Percentiles rank a stretch among this genome's conserved stretches.
phyloP scores from a whole-genome alignment of 2,888 invertebrate genomes.

The Ochropacha duplaris region DNA sequence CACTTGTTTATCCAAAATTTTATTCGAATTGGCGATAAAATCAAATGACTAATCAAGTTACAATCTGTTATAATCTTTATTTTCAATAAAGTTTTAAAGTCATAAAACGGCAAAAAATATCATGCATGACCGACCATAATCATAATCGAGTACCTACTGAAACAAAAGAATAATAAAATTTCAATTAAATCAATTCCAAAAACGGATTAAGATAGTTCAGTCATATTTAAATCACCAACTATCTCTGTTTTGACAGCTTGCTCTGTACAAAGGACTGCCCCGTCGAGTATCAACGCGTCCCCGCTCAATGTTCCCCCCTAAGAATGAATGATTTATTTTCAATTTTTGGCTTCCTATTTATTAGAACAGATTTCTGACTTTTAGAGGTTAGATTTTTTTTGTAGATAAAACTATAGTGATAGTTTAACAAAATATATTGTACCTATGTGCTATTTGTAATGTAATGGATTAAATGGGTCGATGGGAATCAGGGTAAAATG shows the following conservation, averaged over 20 bases:
- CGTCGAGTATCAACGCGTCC: conserved; percentile 53
- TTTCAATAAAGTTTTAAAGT: too few species aligned
- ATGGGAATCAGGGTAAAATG: not conserved
- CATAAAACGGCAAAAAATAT: too few species aligned
- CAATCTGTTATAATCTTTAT: too few species aligned
- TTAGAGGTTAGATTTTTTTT: conserved; percentile 66
- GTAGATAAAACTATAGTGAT: conserved; percentile 21
- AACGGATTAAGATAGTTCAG: conserved; percentile 47
- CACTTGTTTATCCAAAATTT: too few species aligned
- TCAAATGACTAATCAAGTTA: too few species aligned
- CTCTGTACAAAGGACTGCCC: conserved; percentile 57
- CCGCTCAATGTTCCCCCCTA: conserved; percentile 47
- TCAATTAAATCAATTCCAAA: conserved; percentile 48
- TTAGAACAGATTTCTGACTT: conserved; percentile 60
- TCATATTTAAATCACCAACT: conserved; percentile 47
- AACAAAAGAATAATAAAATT: conserved; percentile 16
- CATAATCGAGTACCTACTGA: too few species aligned
- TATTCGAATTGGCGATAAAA: too few species aligned
- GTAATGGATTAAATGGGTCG: not conserved
- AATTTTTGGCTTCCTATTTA: conserved; percentile 72
- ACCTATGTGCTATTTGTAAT: not conserved
- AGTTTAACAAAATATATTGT: conserved; percentile 11
- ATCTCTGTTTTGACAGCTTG: conserved; percentile 73
- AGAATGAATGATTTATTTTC: conserved; percentile 74
- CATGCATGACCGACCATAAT: too few species aligned